These are phyloP conservation scores for Eupithecia centaureata DNA, from an alignment of 2,888 invertebrate genomes.

Conservation along the genomic window DNA sequence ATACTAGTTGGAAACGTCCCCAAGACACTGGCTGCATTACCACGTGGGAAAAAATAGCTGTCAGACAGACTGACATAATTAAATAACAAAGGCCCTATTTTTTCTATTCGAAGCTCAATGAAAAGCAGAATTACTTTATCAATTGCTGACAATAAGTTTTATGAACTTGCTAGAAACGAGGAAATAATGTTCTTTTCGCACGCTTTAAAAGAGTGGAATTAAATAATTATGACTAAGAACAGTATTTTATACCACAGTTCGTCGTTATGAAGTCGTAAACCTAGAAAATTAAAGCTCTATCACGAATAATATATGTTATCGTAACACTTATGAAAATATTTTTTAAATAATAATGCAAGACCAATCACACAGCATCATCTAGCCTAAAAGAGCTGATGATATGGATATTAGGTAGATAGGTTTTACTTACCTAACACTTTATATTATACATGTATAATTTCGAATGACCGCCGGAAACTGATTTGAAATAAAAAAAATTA, in stretches of 20 bases:
- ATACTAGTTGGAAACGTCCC: too few species aligned
- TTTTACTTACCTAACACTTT: too few species aligned
- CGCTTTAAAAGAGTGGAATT: conserved; percentile 37
- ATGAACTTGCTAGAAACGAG: background rate
- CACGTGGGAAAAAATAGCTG: background rate
- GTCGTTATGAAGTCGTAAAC: conserved; percentile 80
- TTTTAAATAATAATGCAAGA: too few species aligned
- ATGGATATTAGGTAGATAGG: too few species aligned
- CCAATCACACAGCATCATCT: too few species aligned
- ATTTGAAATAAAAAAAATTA: too few species aligned
- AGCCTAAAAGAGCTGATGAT: too few species aligned
- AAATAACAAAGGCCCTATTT: background rate
- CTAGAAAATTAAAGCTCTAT: conserved; percentile 58
- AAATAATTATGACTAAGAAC: conserved; percentile 56
- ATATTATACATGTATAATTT: too few species aligned
- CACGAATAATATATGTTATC: background rate
- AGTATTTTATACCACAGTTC: conserved; percentile 71
- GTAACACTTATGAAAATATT: too few species aligned
- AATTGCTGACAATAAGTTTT: background rate
- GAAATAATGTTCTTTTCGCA: conserved; percentile 13
- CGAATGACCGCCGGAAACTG: too few species aligned
- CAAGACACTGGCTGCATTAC: background rate
- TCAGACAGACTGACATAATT: background rate
- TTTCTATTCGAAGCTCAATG: too few species aligned
- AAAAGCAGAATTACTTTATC: background rate